Conservation (phyloP, 2,888 invertebrate genomes). For the Andrena bucephala region DNA sequence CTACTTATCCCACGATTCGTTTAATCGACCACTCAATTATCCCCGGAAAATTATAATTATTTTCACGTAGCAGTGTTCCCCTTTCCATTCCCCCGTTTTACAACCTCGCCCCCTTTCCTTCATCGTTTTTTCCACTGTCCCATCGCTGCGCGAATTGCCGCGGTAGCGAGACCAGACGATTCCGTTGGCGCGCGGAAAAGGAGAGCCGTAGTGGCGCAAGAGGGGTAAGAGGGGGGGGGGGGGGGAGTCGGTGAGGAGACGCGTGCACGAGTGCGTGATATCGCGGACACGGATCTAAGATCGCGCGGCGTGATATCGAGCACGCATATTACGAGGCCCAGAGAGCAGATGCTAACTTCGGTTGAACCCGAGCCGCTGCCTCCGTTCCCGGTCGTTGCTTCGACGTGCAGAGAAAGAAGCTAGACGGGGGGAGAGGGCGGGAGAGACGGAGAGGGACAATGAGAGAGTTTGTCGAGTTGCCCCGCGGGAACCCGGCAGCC, state of each 20-base stretch:
- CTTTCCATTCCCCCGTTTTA: neutral
- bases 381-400: slow-evolving; percentile 74
- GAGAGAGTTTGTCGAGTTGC: slow-evolving; percentile 60
- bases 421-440: slow-evolving; percentile 30
- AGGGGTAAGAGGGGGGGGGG: slow-evolving; percentile 15
- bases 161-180: slow-evolving; percentile 66
- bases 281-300: slow-evolving; percentile 81
- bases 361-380: slow-evolving; percentile 75
- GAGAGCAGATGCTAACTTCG: slow-evolving; percentile 80
- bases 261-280: slow-evolving; percentile 84
- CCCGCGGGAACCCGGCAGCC: slow-evolving; percentile 65
- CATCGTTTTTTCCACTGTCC: neutral
- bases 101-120: neutral
- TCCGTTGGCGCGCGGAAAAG: slow-evolving; percentile 57
- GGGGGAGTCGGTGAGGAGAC: slow-evolving; percentile 70
- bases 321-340: slow-evolving; percentile 83
- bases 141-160: slow-evolving; percentile 57
- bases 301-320: slow-evolving; percentile 79
- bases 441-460: slow-evolving; percentile 22
- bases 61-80: slow-evolving; percentile 16
- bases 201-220: slow-evolving; percentile 11
- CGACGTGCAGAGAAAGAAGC: slow-evolving; percentile 50
- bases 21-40: slow-evolving; percentile 28
- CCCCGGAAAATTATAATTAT: slow-evolving; percentile 28
- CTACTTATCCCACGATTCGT: slow-evolving; percentile 5